Percentiles rank a stretch among this genome's conserved stretches.
These are phyloP conservation scores for Fissipunctia ypsillon DNA, from an alignment of 2,888 invertebrate genomes.

Conservation along the genomic window DNA sequence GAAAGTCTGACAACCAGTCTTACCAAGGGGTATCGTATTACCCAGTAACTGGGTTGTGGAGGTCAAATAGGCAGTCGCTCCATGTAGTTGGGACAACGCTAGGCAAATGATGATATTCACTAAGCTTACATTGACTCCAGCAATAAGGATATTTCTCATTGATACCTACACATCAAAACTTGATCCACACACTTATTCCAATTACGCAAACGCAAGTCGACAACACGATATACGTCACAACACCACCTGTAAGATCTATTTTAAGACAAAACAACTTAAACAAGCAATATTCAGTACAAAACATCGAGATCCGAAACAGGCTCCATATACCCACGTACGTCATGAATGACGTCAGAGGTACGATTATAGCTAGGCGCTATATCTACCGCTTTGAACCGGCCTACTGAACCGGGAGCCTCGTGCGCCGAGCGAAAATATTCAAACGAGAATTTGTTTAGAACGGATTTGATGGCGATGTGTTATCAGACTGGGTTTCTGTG, in stretches of 20 bases:
- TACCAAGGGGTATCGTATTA: too few species aligned
- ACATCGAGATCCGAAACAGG: constrained; percentile 41
- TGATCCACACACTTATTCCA: neutral
- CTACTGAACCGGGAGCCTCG: constrained; percentile 74
- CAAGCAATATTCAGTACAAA: constrained; percentile 38
- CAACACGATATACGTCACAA: neutral
- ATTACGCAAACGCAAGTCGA: neutral
- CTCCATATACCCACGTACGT: constrained; percentile 28
- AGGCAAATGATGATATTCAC: too few species aligned
- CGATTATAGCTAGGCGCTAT: constrained; percentile 71
- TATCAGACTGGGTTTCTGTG: constrained; percentile 44
- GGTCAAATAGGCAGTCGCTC: too few species aligned
- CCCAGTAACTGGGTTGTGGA: too few species aligned
- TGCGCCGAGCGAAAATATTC: constrained; percentile 71
- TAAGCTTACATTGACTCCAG: neutral
- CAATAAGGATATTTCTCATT: neutral
- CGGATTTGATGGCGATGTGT: constrained; percentile 58
- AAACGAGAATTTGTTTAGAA: constrained; percentile 61
- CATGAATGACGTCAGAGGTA: constrained; percentile 70
- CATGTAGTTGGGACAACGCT: too few species aligned
- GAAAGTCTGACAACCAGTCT: too few species aligned
- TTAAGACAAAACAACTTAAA: constrained; percentile 11
- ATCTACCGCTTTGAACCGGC: constrained; percentile 77
- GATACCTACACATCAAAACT: too few species aligned
- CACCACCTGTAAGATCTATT: constrained; percentile 4